A percentile compares a stretch with the other conserved stretches of the same genome.
Conservation (phyloP, 1,140 invertebrate genomes). For the Sipha flava region DNA sequence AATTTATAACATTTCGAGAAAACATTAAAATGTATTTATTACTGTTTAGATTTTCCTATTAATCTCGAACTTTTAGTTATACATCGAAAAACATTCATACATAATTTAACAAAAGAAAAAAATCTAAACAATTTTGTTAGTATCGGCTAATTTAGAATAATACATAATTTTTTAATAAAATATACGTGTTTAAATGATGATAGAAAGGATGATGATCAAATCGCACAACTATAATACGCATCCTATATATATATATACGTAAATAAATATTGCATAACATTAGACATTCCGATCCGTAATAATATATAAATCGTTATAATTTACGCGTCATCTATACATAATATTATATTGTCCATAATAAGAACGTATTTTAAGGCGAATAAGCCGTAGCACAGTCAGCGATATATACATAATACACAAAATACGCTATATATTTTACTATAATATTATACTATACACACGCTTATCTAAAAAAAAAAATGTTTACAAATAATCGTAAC, state of each 20-base stretch:
- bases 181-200: no score
- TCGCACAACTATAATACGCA: no score
- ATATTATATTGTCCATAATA: no score
- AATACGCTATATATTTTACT: not conserved
- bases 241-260: not conserved
- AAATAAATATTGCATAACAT: not conserved
- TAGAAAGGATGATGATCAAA: no score
- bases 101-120: not conserved
- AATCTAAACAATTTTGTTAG: not conserved
- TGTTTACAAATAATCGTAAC: not conserved
- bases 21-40: not conserved
- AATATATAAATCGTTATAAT: no score
- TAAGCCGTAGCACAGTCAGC: not conserved
- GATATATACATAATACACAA: not conserved
- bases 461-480: not conserved
- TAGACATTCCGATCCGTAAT: no score
- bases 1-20: not conserved
- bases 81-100: not conserved
- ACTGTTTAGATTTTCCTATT: not conserved
- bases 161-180: no score
- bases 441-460: not conserved
- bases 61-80: no score
- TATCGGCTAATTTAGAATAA: not conserved
- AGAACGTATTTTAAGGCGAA: not conserved
- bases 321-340: no score